Base-by-base conservation (phyloP, 2,113 vertebrate species). In the Toxostoma redivivum region DNA sequence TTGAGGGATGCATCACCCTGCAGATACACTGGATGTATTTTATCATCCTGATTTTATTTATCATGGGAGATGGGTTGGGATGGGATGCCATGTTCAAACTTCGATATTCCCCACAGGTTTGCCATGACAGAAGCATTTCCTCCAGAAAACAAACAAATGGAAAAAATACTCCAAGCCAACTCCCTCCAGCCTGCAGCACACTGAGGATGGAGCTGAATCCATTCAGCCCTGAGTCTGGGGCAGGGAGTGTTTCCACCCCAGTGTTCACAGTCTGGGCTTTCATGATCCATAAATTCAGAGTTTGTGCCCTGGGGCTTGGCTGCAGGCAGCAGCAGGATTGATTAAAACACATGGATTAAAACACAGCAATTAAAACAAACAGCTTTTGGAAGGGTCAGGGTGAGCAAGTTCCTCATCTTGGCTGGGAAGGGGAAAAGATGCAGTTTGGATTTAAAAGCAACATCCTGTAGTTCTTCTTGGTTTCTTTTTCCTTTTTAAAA, bases 141-240 rank as follows among this genome's bases (percentile, higher is more conserved):
- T 88, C 38, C 40, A 65, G 62, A 61, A 86, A 92, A 79, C 50
- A 76, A 91, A 65, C 51, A 78, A 56, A 35, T 40, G 44, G 40
- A 61, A 64, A 73, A 57, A 15, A 3, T 9, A 9, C 12, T 14
- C 17, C 38, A 65, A 15, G 5, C 23, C 31, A 11, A 8, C 16
- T 30, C 24, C 5, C 24, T 81, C n/a, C 67, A 40, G 53, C 15
- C 3, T 38, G 14, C 28, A 61, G 61, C 3, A 9, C 33, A n/a
- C 3, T 30, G n/a, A 54, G 76, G 61, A 21, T 42, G 53, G 86
- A 37, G 61, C 5, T 8, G 5, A 22, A 23, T 88, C 42, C 24
- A 10, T 17, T 13, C 1, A 0, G 51, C 35, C 25, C 27, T 0
- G 0, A 31, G 61, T 23, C 28, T 40, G 31, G 60, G 40, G 56